Base-by-base conservation (phyloP, 2,113 vertebrate genomes). In the Chamaetylas fuelleborni region DNA sequence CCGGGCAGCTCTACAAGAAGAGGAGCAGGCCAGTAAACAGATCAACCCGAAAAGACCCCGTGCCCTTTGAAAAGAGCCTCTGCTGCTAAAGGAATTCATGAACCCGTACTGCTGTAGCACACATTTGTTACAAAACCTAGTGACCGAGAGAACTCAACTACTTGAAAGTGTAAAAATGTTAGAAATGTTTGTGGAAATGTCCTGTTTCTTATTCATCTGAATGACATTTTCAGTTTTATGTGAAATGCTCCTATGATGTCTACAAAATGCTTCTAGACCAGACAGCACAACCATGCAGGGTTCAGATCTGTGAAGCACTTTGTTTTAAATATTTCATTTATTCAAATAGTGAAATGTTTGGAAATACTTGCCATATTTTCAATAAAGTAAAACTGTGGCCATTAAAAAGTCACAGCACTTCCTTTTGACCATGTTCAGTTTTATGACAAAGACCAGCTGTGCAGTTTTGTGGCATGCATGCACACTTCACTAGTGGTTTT, bases 1-100 rank as follows among this genome's bases (percentile, higher is more conserved):
- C 98, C 99, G 99, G 56, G 98, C 98, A 78, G 95, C 99, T 42
- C 98, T 99, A 11, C 99, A 99, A 96, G 99, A 99, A 60, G 99
- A 99, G 88, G 99, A 99, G 95, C 99, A 99, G 92, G 99, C 99
- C 66, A 99, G 99, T 98, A 98, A 99, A 40, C 99, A 99, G 97
- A 99, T 99, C 87, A 99, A 98, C 95, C 99, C 99, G n/a, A 99
- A 99, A 96, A 99, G 99, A 98, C 99, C 99, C 90, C 98, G 99
- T 64, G 98, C 99, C 57, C 98, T 99, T 97, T 99, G 98, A 98
- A 97, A 73, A 26, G 33, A 88, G 70, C 50, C 50, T 91, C 91
- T 94, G 96, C 97, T 98, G 97, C 96, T 97, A 88, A 97, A 96
- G 93, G 94, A 97, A 90, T 90, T 95, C 57, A 92, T 5, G 58